Percentiles rank a stretch among this genome's conserved stretches.
Evolutionary conservation across 2,797 vertebrate genomes (phyloP).

Genomic region (Pygocentrus nattereri): DNA sequence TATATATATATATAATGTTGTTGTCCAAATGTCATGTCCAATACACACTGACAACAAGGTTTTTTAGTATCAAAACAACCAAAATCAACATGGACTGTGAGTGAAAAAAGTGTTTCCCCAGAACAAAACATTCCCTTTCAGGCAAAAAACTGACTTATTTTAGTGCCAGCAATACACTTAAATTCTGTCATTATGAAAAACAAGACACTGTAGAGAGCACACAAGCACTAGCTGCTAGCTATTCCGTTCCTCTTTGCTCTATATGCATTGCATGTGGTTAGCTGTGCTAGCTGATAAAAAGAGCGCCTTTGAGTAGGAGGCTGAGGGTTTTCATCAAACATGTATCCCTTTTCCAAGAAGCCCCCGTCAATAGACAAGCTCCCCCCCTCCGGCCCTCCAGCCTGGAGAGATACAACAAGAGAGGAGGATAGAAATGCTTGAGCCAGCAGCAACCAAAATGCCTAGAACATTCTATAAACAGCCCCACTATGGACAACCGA

Average conservation of each 20-base stretch:
- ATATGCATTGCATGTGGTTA: slow-evolving; percentile 53
- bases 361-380: slow-evolving; percentile 49
- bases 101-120: slow-evolving; percentile 5
- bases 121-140: slow-evolving; percentile 32
- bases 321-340: slow-evolving; percentile 57
- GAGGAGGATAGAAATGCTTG: slow-evolving; percentile 35
- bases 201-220: slow-evolving; percentile 20
- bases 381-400: slow-evolving; percentile 41
- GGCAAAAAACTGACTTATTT: slow-evolving; percentile 23
- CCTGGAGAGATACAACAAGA: slow-evolving; percentile 42
- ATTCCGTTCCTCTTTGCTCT: slow-evolving; percentile 48
- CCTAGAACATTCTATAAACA: slow-evolving; percentile 49
- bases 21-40: neutral
- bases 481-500: slow-evolving; percentile 32
- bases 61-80: neutral
- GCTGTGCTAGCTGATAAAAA: slow-evolving; percentile 59
- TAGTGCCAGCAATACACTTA: slow-evolving; percentile 26
- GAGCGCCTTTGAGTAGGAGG: slow-evolving; percentile 52
- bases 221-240: slow-evolving; percentile 38
- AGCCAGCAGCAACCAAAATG: slow-evolving; percentile 36
- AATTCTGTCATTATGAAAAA: slow-evolving; percentile 18
- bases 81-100: slow-evolving; percentile 9
- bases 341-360: slow-evolving; percentile 59
- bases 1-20: too few species aligned
- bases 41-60: neutral